A percentile compares a stretch with the other conserved stretches of the same genome.
Conservation (phyloP, 1,140 invertebrate species). For the Drosophila tani region DNA sequence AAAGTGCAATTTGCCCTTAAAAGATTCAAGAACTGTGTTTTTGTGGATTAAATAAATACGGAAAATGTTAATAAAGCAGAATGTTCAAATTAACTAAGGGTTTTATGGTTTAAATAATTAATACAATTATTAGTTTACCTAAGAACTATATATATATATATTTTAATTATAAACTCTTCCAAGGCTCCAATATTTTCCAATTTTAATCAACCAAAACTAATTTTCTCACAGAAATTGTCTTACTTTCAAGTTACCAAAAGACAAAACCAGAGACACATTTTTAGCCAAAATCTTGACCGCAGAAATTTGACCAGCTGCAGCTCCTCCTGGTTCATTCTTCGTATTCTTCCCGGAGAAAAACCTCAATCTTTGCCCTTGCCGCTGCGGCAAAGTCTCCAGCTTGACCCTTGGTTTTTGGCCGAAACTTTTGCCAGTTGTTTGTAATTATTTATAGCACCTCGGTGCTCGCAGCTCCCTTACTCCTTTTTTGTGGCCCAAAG, state of each 20-base stretch:
- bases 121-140: too few species aligned
- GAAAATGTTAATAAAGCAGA: too few species aligned
- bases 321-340: background rate
- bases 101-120: too few species aligned
- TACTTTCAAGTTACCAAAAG: background rate
- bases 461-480: slow-evolving; percentile 11
- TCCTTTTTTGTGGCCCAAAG: background rate
- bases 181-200: background rate
- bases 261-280: slow-evolving; percentile 20
- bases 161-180: too few species aligned
- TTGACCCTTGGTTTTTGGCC: slow-evolving; percentile 37
- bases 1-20: too few species aligned
- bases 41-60: background rate
- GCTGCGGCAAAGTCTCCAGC: slow-evolving; percentile 7
- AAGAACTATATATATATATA: too few species aligned
- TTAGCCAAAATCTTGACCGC: slow-evolving; percentile 8
- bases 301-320: slow-evolving; percentile 27
- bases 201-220: background rate
- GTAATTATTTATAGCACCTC: slow-evolving; percentile 78
- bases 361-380: background rate
- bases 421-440: slow-evolving; percentile 65
- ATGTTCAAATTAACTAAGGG: too few species aligned
- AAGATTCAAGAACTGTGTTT: background rate
- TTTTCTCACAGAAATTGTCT: background rate
- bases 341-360: background rate